A percentile compares a stretch with the other conserved stretches of the same genome.
Evolutionary conservation across 2,113 vertebrate species (phyloP).

Genomic region (Epinephelus moara): DNA sequence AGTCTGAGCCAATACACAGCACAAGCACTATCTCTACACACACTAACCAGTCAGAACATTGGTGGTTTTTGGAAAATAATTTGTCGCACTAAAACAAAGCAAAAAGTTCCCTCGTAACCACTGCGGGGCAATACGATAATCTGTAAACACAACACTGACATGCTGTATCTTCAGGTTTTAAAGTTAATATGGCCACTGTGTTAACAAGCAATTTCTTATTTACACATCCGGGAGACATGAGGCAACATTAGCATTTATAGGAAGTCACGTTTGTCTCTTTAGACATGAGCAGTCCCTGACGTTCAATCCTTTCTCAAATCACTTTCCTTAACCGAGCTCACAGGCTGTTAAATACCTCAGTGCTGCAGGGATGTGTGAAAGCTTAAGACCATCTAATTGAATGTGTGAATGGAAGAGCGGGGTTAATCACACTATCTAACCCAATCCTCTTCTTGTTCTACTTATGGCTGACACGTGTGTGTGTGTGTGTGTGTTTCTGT

Average conservation of each 20-base stretch:
- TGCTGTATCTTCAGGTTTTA: no score
- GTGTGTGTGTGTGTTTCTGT: not conserved
- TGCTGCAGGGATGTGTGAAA: not conserved
- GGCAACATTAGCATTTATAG: not conserved
- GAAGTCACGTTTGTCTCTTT: not conserved
- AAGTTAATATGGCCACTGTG: not conserved
- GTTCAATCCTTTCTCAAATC: not conserved
- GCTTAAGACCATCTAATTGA: not conserved
- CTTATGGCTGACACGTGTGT: not conserved
- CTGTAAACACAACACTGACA: not conserved
- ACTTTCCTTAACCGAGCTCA: not conserved
- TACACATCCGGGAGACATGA: not conserved
- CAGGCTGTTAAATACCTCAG: not conserved
- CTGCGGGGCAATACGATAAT: no score
- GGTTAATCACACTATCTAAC: slow-evolving; percentile 1
- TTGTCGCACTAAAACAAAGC: no score
- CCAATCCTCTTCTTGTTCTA: not conserved
- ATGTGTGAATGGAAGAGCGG: not conserved
- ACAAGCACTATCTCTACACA: no score
- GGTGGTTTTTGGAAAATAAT: no score
- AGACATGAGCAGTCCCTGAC: not conserved
- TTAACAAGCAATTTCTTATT: not conserved
- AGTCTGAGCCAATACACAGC: no score
- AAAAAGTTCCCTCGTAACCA: no score
- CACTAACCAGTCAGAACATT: no score